Evolutionary conservation across 1,140 invertebrate genomes (phyloP), one percentile per base, ranked within the genome.

Genomic region (Hylyphantes graminicola): DNA sequence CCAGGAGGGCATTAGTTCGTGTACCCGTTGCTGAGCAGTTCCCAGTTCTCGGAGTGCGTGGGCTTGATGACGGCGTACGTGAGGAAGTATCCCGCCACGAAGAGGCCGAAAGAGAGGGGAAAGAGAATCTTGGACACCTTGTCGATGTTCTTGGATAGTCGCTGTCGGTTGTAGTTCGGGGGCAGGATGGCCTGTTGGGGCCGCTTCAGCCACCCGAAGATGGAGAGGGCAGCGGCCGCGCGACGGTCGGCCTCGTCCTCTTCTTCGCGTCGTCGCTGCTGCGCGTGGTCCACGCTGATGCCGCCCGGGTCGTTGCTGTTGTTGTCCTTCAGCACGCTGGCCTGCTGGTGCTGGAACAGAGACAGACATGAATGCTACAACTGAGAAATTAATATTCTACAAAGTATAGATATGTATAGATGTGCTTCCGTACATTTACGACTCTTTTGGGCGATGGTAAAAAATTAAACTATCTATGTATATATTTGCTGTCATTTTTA

Each of bases 11-110:
- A 15, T 51, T 54, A 75, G 80, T 83, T 64, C 35, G 80, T 65
- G 19, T 74, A 74, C 10, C 80, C 80, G 59, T 83, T 83, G 17
- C 82, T 85, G 9, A 85, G 57, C 9, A 87, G 82, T 50, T 86
- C 81, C 86, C 86, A 87, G 82, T 87, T 87, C 72, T 85, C 86
- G 10, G 72, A 51, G 65, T 83, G 76, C 48, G 77, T 85, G 17
- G 86, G 86, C 48, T 85, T 85, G 64, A 87, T 87, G 76, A 86
- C 67, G 59, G 86, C 86, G 51, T 96, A 96, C 91, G 95, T 94
- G 87, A 96, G 94, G 92, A 97, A 97, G 92, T 97, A 97, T 91
- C 96, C 97, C 88, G 96, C 94, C 86, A 97, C 93, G 91, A 97
- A 97, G 88, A 96, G 93, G 88, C 95, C 94, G 90, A 96, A 97